Evolutionary conservation across 2,113 vertebrate genomes (phyloP).

Genomic region (Protomyctophum bolini): DNA sequence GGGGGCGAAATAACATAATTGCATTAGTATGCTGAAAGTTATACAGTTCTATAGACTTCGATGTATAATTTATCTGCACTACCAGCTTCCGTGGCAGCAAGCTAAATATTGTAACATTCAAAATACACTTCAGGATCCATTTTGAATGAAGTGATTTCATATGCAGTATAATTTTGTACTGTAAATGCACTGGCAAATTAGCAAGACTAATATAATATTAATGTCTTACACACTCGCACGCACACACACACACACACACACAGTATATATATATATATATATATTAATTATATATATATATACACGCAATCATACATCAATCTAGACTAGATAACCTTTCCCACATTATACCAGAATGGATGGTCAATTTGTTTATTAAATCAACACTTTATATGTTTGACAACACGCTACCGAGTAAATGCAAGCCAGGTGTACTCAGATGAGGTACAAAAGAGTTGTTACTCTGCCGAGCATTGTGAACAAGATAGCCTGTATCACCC

Average conservation of each 20-base stretch:
- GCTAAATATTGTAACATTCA: slow-evolving; percentile 51
- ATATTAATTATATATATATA: too few species aligned
- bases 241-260: too few species aligned
- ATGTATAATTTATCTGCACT: slow-evolving; percentile 47
- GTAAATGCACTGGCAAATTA: too few species aligned
- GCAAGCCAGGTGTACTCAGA: slow-evolving; percentile 13
- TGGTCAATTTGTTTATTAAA: background rate
- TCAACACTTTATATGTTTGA: background rate
- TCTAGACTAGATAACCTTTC: slow-evolving; percentile 16
- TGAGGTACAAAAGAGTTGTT: slow-evolving; percentile 26
- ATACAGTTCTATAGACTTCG: background rate
- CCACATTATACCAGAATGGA: background rate
- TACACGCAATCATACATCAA: background rate
- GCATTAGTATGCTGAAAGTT: slow-evolving; percentile 35
- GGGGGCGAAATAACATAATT: slow-evolving; percentile 40
- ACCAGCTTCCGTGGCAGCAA: slow-evolving; percentile 42
- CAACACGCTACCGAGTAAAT: slow-evolving; percentile 6
- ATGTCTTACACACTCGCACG: too few species aligned
- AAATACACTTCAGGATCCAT: slow-evolving; percentile 38
- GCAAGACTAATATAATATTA: too few species aligned
- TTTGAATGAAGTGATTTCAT: slow-evolving; percentile 28
- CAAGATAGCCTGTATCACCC: slow-evolving; percentile 46
- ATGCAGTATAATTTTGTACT: background rate
- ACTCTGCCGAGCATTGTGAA: slow-evolving; percentile 51
- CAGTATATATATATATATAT: too few species aligned